phyloP scores from a whole-genome alignment of 2,797 vertebrate species.

The Triplophysa bombifrons region DNA sequence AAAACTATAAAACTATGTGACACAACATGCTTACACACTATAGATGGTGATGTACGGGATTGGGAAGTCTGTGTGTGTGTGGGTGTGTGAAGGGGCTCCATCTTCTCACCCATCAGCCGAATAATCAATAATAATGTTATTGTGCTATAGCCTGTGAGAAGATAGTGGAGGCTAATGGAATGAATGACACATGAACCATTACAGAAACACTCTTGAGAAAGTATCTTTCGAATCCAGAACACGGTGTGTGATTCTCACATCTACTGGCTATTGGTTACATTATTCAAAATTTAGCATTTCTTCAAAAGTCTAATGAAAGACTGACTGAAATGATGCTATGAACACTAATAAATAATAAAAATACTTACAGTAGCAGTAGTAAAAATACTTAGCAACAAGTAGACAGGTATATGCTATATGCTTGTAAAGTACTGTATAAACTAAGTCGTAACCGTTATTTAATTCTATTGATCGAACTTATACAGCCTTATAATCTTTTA shows the following conservation, averaged over 20 bases:
- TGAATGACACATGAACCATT: conserved; percentile 30
- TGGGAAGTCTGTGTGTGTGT: conserved; percentile 14
- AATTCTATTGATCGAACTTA: no score
- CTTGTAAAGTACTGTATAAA: no score
- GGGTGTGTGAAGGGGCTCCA: conserved; percentile 18
- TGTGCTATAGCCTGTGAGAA: conserved; percentile 31
- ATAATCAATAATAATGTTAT: conserved; percentile 48
- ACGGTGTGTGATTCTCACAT: background rate
- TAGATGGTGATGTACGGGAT: conserved; percentile 43
- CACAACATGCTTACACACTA: conserved; percentile 37
- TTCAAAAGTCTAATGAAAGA: no score
- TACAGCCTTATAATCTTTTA: no score
- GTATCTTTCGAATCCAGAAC: background rate
- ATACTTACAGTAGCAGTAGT: no score
- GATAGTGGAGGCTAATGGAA: conserved; percentile 44
- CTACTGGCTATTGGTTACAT: background rate
- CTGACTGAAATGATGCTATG: no score
- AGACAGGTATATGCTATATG: no score
- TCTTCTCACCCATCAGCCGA: conserved; percentile 39
- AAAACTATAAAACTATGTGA: conserved; percentile 19
- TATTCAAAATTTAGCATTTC: no score
- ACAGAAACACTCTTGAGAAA: conserved; percentile 1
- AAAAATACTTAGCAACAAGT: no score
- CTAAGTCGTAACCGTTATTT: no score
- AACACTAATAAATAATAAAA: no score